Base-by-base conservation (phyloP, 1,140 invertebrate genomes). In the Cotesia vestalis region DNA sequence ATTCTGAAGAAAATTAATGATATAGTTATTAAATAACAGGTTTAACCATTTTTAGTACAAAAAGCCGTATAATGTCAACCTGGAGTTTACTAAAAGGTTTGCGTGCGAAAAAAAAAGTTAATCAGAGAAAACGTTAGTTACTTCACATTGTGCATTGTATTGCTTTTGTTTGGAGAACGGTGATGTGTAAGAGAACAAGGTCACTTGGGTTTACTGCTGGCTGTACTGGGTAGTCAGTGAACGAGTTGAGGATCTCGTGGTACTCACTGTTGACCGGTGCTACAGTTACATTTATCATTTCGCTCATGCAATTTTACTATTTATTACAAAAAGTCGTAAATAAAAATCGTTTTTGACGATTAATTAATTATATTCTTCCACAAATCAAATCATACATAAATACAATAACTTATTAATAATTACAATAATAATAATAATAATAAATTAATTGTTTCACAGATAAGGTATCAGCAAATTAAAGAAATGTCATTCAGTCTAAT, bases 151-250 rank as follows among this genome's bases (percentile, higher is more conserved):
- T 46, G 40, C 11, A 46, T 46, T 46, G 40, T 46, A 46, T 46
- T 76, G 72, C 66, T 73, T 76, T 74, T 72, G 73, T 80, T 78
- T 77, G 75, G 76, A 78, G 78, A 81, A 81, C 75, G 78, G 77
- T 73, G 73, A 46, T 46, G 40, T 64, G 35, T 46, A 68, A 73
- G 74, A 74, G 76, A 79, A 80, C 78, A 80, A 81, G 79, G 79
- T 81, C 78, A 79, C 60, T 40, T 73, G 70, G 76, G 66, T 75
- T 76, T 76, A 73, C 72, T 67, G 66, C 66, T 57, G 66, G 60
- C 8, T 72, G 38, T 27, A 27, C 27, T 27, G 9, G 3, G 35
- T 40, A n/a, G 61, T 63, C 27, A 63, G 61, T 63, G 61, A n/a
- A 34, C 12, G 35, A 17, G 36, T 63, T 36, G 61, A 63, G 38